phyloP scores from a whole-genome alignment of 2,797 vertebrate genomes.

The Todus mexicanus region DNA sequence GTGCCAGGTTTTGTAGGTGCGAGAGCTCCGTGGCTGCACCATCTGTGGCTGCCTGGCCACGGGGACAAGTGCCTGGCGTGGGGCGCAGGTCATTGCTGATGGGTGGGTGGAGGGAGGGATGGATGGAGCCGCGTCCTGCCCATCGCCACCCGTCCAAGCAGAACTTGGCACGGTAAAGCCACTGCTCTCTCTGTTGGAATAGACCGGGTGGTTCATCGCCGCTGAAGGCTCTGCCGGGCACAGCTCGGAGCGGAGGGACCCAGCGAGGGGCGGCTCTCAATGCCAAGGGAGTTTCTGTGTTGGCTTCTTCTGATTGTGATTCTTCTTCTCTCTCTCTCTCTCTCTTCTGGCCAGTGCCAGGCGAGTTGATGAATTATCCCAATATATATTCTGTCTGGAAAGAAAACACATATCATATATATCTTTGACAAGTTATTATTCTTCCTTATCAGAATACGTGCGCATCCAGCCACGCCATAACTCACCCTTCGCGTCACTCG shows the following conservation, averaged over 20 bases:
- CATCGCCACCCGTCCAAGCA: no score
- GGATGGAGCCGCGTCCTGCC: background rate
- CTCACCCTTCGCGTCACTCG: background rate
- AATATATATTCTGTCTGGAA: constrained; percentile 75
- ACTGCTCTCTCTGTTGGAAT: no score
- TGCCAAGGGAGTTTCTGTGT: background rate
- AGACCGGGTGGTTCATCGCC: no score
- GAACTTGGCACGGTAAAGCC: no score
- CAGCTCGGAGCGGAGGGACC: rapidly evolving
- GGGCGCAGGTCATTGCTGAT: background rate
- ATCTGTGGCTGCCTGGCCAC: background rate
- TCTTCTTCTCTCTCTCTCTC: background rate
- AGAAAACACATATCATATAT: constrained; percentile 79
- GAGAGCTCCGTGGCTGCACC: background rate
- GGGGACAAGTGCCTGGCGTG: background rate
- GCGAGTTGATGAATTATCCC: constrained; percentile 79
- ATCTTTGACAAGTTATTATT: constrained; percentile 85
- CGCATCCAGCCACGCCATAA: constrained; percentile 57
- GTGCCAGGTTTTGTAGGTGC: background rate
- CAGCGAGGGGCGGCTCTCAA: rapidly evolving
- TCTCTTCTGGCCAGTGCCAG: constrained; percentile 59
- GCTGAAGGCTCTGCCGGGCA: background rate
- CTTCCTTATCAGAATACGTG: constrained; percentile 79
- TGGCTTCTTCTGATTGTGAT: background rate
- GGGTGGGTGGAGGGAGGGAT: no score